Base-by-base conservation (phyloP, 2,888 invertebrate species). In the Troides helena region DNA sequence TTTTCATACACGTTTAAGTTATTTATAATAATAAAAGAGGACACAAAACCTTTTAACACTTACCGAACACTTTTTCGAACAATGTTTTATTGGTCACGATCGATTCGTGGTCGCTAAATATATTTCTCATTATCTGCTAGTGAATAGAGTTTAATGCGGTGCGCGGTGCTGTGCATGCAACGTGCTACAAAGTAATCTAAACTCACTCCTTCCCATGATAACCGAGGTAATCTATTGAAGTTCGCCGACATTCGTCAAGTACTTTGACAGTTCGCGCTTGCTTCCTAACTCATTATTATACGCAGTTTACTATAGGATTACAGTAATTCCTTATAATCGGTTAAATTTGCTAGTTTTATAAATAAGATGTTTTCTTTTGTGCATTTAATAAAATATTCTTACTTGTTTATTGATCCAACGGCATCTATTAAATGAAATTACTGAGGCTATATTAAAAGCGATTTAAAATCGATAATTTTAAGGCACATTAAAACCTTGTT, bases 101-200 rank as follows among this genome's bases (percentile, higher is more conserved):
- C 4, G 39, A n/a, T 65, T 58, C 62, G 58, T 59, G 62, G 56
- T 61, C 17, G 30, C 58, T 68, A 50, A 58, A 59, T 43, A 62
- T 36, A 66, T 62, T 65, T 60, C 56, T 64, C 64, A 67, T 64
- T 67, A 64, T 23, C 8, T 23, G 50, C 59, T 59, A 59, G 58
- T 67, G 56, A 61, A 59, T 60, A 36, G 63, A 66, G 70, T 64
- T 46, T 61, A 64, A 30, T 64, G 25, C 60, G 39, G n/a, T 57
- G 12, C 17, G 36, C 23, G n/a, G 56, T 21, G 56, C 60, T 39
- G 23, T 43, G 59, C 53, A 67, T 43, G 60, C 56, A 67, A 62
- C 46, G 65, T 68, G 67, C 67, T 71, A 70, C 71, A 69, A 73
- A 74, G 72, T 69, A 71, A 75, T 75, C 74, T 74, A 72, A 72